Percentiles rank a stretch among this genome's conserved stretches.
These are phyloP conservation scores for Calycopis cecrops DNA, from an alignment of 1,140 invertebrate genomes.

Conservation along the genomic window DNA sequence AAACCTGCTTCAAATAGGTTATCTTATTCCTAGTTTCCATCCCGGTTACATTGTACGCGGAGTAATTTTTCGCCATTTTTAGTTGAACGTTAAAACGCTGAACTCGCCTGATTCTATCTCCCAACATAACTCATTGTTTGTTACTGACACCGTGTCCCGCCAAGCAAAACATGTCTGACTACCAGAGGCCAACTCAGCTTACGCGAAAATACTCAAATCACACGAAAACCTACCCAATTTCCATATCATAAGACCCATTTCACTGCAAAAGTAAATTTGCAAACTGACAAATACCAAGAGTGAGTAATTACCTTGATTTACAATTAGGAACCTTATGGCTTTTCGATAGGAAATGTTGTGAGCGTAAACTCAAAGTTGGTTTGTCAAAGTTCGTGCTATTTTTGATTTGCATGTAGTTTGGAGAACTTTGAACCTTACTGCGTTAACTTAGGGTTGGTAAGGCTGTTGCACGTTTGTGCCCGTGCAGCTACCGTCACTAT, in stretches of 20 bases:
- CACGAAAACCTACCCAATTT: conserved; percentile 18
- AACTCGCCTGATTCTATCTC: conserved; percentile 30
- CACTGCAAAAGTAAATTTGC: conserved; percentile 23
- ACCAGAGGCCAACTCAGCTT: conserved; percentile 21
- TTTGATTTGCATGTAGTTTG: conserved; percentile 5
- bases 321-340: conserved; percentile 15
- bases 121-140: conserved; percentile 33
- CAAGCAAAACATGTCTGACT: conserved; percentile 33
- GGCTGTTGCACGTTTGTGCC: conserved; percentile 7
- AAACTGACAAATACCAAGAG: conserved; percentile 23
- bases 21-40: neutral
- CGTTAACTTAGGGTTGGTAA: conserved; percentile 2
- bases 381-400: conserved; percentile 17
- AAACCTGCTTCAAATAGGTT: neutral
- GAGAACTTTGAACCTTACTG: conserved; percentile 17
- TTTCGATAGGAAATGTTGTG: conserved; percentile 15
- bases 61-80: conserved; percentile 16
- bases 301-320: neutral
- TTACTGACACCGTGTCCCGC: conserved; percentile 31
- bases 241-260: conserved; percentile 14
- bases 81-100: conserved; percentile 27
- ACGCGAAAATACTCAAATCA: neutral
- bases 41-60: neutral
- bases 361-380: conserved; percentile 21
- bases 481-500: conserved; percentile 34